A percentile compares a stretch with the other conserved stretches of the same genome.
Conservation (phyloP, 2,113 vertebrate species). For the Megaleporinus macrocephalus region DNA sequence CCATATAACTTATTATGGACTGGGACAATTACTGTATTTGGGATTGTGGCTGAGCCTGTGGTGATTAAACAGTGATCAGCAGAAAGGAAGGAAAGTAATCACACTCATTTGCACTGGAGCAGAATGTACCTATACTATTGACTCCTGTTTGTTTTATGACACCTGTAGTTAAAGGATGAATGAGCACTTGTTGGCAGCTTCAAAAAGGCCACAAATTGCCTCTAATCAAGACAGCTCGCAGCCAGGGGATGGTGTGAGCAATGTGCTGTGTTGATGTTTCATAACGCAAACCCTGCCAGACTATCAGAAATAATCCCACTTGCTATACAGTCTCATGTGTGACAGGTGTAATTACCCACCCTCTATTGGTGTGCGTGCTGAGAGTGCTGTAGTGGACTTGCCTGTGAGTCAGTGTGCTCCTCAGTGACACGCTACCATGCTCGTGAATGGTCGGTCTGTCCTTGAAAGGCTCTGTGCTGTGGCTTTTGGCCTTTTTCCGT, state of each 20-base stretch:
- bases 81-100: conserved; percentile 5
- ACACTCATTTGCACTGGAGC: background rate
- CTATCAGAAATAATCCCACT: background rate
- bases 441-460: background rate
- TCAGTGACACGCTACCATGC: background rate
- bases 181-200: background rate
- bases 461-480: background rate
- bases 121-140: background rate
- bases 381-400: background rate
- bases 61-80: too few relatives aligned
- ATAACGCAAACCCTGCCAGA: background rate
- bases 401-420: background rate
- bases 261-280: background rate
- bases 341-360: background rate
- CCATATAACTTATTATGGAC: background rate
- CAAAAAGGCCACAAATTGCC: background rate
- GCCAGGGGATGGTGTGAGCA: background rate
- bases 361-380: background rate
- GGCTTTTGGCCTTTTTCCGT: background rate
- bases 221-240: background rate
- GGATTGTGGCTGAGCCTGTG: too few relatives aligned
- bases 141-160: background rate
- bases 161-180: conserved; percentile 12
- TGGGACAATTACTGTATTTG: background rate
- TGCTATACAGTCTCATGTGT: background rate